These are phyloP conservation scores for Thereuonema tuberculata DNA, from an alignment of 1,140 invertebrate genomes.

Conservation along the genomic window DNA sequence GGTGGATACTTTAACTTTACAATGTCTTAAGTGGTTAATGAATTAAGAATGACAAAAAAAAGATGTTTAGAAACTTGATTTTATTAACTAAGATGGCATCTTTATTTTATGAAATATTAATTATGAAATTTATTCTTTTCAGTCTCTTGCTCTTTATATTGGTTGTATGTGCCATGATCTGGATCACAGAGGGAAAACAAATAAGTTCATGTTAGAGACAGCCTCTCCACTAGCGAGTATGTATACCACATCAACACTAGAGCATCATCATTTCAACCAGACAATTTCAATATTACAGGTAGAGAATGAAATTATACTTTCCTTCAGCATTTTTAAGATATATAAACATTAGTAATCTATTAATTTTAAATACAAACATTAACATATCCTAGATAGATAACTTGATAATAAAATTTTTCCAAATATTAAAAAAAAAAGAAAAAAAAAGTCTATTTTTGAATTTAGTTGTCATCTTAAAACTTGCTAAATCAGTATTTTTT, in stretches of 20 bases:
- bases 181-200: conserved; percentile 70
- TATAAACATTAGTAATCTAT: no score
- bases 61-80: no score
- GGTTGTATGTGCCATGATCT: conserved; percentile 69
- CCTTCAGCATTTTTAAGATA: conserved; percentile 9
- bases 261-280: conserved; percentile 78
- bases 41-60: no score
- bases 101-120: no score
- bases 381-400: no score
- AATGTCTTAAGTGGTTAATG: no score
- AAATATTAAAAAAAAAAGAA: no score
- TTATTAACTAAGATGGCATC: no score
- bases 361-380: no score
- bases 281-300: conserved; percentile 69
- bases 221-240: conserved; percentile 62
- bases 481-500: not conserved
- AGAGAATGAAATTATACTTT: conserved; percentile 10
- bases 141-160: conserved; percentile 60
- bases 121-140: no score
- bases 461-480: not conserved
- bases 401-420: no score
- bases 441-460: conserved; percentile 3
- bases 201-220: conserved; percentile 69
- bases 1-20: no score
- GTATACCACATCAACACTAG: conserved; percentile 68